Evolutionary conservation across 2,888 invertebrate species (phyloP).

Genomic region (Stenodema calcarata): DNA sequence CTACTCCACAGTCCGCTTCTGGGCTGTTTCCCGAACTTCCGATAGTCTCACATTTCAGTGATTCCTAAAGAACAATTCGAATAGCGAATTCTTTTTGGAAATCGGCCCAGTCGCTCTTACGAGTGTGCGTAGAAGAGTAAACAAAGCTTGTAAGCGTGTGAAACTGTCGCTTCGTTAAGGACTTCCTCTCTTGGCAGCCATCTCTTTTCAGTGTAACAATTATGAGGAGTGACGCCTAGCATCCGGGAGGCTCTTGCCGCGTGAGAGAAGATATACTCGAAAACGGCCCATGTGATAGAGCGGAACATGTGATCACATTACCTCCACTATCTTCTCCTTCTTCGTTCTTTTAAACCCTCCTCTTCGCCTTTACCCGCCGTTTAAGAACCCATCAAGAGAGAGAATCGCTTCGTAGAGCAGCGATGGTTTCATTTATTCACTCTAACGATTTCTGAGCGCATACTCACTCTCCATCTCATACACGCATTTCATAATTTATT

Average conservation of each 20-base stretch:
- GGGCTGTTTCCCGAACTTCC: too few species aligned
- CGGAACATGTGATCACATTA: not conserved
- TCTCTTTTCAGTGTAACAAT: not conserved
- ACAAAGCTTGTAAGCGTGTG: conserved; percentile 16
- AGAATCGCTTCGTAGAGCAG: too few species aligned
- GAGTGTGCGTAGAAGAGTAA: not conserved
- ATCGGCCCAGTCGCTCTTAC: not conserved
- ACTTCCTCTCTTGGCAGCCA: not conserved
- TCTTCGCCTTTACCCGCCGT: not conserved
- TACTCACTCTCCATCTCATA: too few species aligned
- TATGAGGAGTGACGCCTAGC: not conserved
- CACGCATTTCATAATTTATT: too few species aligned
- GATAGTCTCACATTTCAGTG: too few species aligned
- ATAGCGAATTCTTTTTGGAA: too few species aligned
- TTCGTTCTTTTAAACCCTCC: not conserved
- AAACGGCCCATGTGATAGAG: not conserved
- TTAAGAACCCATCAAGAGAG: too few species aligned
- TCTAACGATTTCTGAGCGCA: too few species aligned
- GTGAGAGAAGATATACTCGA: not conserved
- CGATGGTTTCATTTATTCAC: too few species aligned
- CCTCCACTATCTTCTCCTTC: not conserved
- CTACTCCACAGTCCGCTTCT: too few species aligned
- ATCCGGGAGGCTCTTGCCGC: not conserved
- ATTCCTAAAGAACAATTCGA: too few species aligned
- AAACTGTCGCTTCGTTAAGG: conserved; percentile 12